phyloP scores from a whole-genome alignment of 2,113 vertebrate genomes.

The Daubentonia madagascariensis region DNA sequence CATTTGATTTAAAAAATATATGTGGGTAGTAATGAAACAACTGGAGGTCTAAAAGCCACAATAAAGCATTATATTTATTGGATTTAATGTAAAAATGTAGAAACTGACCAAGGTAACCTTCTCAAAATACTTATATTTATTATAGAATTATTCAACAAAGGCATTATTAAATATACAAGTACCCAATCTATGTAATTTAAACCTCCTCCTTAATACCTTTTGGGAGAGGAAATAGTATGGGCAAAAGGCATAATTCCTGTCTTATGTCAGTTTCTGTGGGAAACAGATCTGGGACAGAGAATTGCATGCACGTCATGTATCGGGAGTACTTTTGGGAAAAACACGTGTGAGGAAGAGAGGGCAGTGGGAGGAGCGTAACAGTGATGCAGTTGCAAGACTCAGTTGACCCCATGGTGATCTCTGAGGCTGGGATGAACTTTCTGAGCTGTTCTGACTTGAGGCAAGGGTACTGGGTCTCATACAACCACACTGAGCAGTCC shows the following conservation, averaged over 20 bases:
- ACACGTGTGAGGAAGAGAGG: neutral
- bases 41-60: neutral
- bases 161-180: neutral
- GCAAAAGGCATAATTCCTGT: neutral
- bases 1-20: neutral
- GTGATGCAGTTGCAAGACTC: neutral
- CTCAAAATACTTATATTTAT: neutral
- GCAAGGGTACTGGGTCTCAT: neutral
- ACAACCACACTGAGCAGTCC: neutral
- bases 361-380: neutral
- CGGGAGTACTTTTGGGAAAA: neutral
- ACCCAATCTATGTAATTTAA: neutral
- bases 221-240: neutral
- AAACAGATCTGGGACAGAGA: neutral
- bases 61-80: neutral
- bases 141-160: neutral
- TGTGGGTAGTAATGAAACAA: neutral
- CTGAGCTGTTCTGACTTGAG: neutral
- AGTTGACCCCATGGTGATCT: neutral
- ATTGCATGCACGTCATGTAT: neutral
- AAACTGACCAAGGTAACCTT: neutral
- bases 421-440: neutral
- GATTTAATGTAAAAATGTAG: neutral
- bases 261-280: neutral
- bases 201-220: neutral